Conservation (phyloP, 2,113 vertebrate genomes). For the Nothobranchius furzeri region DNA sequence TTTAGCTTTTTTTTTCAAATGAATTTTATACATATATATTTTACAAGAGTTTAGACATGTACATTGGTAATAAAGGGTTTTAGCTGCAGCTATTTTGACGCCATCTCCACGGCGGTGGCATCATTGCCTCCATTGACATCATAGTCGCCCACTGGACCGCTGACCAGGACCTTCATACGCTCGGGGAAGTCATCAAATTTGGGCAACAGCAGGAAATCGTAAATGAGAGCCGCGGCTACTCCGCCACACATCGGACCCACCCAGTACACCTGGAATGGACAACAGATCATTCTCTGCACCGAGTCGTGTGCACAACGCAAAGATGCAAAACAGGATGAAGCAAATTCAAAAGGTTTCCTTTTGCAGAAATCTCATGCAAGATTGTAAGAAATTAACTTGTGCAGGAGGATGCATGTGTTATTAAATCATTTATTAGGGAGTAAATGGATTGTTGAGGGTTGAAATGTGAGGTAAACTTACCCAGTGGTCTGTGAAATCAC, state of each 20-base stretch:
- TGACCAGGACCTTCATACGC: slow-evolving; percentile 91
- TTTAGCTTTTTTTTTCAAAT: not conserved
- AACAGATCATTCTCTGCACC: slow-evolving; percentile 13
- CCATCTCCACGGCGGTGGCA: slow-evolving; percentile 72
- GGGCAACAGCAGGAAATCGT: slow-evolving; percentile 91
- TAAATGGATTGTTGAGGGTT: slow-evolving; percentile 27
- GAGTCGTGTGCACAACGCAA: not conserved
- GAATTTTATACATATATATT: slow-evolving; percentile 27
- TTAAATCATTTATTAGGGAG: not conserved
- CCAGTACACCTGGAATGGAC: slow-evolving; percentile 79
- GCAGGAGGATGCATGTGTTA: slow-evolving; percentile 21
- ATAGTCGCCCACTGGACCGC: slow-evolving; percentile 87
- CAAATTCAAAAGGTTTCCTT: slow-evolving; percentile 13
- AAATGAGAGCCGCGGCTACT: slow-evolving; percentile 83
- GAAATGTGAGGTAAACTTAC: slow-evolving; percentile 74
- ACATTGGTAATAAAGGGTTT: slow-evolving; percentile 20
- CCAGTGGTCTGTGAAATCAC: slow-evolving; percentile 91
- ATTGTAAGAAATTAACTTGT: slow-evolving; percentile 69
- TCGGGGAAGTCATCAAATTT: slow-evolving; percentile 86
- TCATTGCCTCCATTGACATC: slow-evolving; percentile 75
- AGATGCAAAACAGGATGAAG: not conserved
- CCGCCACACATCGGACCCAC: slow-evolving; percentile 83
- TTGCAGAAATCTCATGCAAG: not conserved
- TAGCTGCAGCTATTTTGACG: slow-evolving; percentile 64
- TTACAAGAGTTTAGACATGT: slow-evolving; percentile 61